These are phyloP conservation scores for Cygnus olor DNA, from an alignment of 2,797 vertebrate species.

Conservation along the genomic window DNA sequence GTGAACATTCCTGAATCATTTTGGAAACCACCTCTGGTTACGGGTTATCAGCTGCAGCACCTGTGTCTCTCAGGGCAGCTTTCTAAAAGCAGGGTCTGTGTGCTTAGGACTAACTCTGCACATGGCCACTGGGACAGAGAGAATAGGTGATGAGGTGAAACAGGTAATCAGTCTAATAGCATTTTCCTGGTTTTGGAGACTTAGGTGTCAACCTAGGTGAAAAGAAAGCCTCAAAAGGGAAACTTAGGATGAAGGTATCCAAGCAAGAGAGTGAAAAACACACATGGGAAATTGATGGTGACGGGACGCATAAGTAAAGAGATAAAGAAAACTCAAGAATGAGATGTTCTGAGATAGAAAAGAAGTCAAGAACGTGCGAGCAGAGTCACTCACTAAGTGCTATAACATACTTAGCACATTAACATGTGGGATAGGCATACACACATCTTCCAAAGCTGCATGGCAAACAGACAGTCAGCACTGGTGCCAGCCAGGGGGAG, in stretches of 20 bases:
- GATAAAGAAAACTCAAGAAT: neutral
- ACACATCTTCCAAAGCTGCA: neutral
- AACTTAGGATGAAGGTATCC: neutral
- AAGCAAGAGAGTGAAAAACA: neutral
- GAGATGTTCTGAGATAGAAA: neutral
- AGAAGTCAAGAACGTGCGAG: neutral
- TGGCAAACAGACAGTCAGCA: neutral
- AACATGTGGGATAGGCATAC: neutral
- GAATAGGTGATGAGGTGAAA: neutral
- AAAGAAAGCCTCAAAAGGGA: neutral
- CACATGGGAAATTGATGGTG: neutral
- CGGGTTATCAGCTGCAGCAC: rapidly evolving
- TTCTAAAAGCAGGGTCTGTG: neutral
- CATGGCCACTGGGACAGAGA: neutral
- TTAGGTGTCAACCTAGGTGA: neutral
- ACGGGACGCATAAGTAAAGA: neutral
- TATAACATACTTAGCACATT: neutral
- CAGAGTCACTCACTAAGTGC: neutral
- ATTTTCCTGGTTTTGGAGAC: neutral
- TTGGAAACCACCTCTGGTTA: neutral
- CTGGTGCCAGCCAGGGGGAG: too few relatives aligned
- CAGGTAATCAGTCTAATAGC: neutral
- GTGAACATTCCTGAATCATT: neutral
- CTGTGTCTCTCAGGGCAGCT: neutral
- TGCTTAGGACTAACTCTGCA: neutral